phyloP scores from a whole-genome alignment of 2,888 invertebrate species.

The Cosmorhoe ocellata region DNA sequence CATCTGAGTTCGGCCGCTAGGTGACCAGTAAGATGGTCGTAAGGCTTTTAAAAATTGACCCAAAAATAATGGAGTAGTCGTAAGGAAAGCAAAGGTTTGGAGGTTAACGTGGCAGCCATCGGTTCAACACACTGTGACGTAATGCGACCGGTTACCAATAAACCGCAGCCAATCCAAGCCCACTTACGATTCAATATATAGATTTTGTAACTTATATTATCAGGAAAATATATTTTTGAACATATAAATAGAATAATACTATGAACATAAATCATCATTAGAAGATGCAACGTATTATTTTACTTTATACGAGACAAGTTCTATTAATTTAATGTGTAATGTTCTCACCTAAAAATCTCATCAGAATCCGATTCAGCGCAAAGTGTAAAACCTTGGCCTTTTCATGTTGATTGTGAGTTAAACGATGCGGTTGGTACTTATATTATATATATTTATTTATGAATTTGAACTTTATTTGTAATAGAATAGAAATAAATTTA shows the following conservation, averaged over 20 bases:
- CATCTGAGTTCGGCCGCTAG: conserved; percentile 19
- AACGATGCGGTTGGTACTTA: conserved; percentile 52
- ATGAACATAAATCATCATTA: too few species aligned
- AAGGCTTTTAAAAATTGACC: conserved; percentile 50
- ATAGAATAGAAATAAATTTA: conserved; percentile 41
- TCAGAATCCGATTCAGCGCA: conserved; percentile 67
- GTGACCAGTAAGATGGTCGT: conserved; percentile 28
- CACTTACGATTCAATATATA: conserved; percentile 39
- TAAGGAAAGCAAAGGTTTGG: conserved; percentile 60
- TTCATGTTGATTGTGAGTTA: conserved; percentile 58
- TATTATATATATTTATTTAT: conserved; percentile 51
- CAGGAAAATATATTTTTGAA: too few species aligned
- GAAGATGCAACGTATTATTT: too few species aligned
- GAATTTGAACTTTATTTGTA: conserved; percentile 47
- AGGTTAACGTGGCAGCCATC: conserved; percentile 59
- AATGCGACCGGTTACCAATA: conserved; percentile 55
- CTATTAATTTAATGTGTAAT: background rate
- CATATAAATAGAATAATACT: too few species aligned
- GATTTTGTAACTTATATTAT: conserved; percentile 47
- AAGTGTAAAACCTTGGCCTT: conserved; percentile 74
- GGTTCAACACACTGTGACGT: conserved; percentile 66
- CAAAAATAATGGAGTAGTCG: conserved; percentile 46
- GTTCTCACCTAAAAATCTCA: conserved; percentile 55
- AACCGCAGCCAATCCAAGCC: conserved; percentile 36
- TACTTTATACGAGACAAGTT: too few species aligned